These are phyloP conservation scores for Gymnosoma rotundatum DNA, from an alignment of 2,888 invertebrate species.

Conservation along the genomic window DNA sequence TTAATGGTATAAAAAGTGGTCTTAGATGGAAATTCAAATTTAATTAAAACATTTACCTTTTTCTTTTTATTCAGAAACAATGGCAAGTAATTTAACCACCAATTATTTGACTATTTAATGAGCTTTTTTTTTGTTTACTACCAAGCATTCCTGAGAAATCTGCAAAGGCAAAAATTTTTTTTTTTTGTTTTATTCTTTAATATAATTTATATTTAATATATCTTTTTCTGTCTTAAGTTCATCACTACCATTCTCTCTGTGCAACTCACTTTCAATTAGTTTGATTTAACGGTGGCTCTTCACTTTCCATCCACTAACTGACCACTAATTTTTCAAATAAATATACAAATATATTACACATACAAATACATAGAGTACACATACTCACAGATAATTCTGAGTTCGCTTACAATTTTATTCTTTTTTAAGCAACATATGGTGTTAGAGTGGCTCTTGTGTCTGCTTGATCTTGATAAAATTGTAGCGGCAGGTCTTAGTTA, in stretches of 20 bases:
- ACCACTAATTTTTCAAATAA: conserved; percentile 75
- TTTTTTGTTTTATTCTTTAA: too few relatives aligned
- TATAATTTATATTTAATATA: neutral
- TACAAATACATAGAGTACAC: conserved; percentile 45
- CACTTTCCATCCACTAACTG: conserved; percentile 59
- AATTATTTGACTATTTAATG: too few relatives aligned
- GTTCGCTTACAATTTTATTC: neutral
- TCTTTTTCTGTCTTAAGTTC: neutral
- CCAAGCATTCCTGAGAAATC: too few relatives aligned
- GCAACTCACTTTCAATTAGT: conserved; percentile 38
- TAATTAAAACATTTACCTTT: too few relatives aligned
- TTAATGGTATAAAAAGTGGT: too few relatives aligned
- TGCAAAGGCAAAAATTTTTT: too few relatives aligned
- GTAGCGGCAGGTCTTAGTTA: conserved; percentile 74
- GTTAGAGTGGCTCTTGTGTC: conserved; percentile 42
- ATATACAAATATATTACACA: conserved; percentile 72
- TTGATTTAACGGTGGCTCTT: conserved; percentile 40
- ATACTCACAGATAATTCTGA: conserved; percentile 45
- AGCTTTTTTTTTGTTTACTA: too few relatives aligned
- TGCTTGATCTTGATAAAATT: conserved; percentile 70
- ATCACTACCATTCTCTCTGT: neutral
- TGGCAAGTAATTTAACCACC: too few relatives aligned
- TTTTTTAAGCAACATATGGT: conserved; percentile 74
- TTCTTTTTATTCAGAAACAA: too few relatives aligned
- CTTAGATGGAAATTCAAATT: too few relatives aligned